A percentile compares a stretch with the other conserved stretches of the same genome.
These are phyloP conservation scores for Zygaena filipendulae DNA, from an alignment of 2,888 invertebrate genomes.

Conservation along the genomic window DNA sequence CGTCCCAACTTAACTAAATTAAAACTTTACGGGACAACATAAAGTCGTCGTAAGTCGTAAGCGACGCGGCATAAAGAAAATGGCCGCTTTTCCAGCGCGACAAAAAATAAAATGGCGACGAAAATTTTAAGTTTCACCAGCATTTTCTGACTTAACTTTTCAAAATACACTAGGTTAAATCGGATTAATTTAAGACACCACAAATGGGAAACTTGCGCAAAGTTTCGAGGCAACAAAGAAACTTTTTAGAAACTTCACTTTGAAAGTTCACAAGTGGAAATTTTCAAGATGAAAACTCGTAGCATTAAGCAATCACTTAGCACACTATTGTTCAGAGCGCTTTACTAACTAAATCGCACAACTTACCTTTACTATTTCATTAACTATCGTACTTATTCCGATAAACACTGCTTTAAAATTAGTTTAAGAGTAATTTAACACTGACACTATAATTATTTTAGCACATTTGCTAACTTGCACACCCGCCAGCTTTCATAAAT, in stretches of 20 bases:
- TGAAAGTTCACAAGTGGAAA: conserved; percentile 65
- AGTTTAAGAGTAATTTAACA: conserved; percentile 32
- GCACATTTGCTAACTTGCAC: conserved; percentile 62
- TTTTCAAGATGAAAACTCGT: conserved; percentile 68
- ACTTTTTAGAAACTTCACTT: conserved; percentile 57
- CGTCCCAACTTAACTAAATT: conserved; percentile 61
- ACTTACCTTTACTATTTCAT: conserved; percentile 64
- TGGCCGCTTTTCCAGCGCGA: conserved; percentile 71
- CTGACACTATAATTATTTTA: conserved; percentile 31
- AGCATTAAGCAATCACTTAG: conserved; percentile 48
- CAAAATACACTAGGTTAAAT: conserved; percentile 31
- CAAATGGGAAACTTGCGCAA: conserved; percentile 34
- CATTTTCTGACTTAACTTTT: conserved; percentile 61
- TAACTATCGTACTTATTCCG: conserved; percentile 32
- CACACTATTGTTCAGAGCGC: conserved; percentile 27
- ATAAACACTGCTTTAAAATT: conserved; percentile 30
- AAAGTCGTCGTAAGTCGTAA: conserved; percentile 59
- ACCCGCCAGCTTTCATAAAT: conserved; percentile 68
- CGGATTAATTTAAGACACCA: conserved; percentile 31
- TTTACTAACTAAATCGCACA: conserved; percentile 24
- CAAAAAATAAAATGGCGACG: conserved; percentile 71
- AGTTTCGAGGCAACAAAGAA: conserved; percentile 49
- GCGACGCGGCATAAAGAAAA: conserved; percentile 71
- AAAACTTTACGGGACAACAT: conserved; percentile 60
- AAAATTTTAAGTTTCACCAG: conserved; percentile 69